A percentile compares a stretch with the other conserved stretches of the same genome.
phyloP scores from a whole-genome alignment of 1,140 invertebrate species.

The Bombus ignitus region DNA sequence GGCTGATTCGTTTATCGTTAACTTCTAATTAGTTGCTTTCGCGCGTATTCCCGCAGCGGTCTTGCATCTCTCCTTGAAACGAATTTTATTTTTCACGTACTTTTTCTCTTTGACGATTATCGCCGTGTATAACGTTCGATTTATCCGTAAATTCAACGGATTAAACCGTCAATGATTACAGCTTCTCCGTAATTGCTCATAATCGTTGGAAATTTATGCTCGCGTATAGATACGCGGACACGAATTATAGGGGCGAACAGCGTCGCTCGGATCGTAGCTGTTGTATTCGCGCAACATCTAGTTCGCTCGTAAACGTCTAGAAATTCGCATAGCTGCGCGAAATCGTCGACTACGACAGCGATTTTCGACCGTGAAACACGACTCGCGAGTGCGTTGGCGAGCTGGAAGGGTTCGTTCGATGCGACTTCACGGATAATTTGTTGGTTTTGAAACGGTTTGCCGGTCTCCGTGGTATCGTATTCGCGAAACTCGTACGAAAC shows the following conservation, averaged over 20 bases:
- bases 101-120: neutral
- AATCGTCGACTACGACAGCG: no score
- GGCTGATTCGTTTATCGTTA: neutral
- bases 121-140: neutral
- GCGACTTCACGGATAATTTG: neutral
- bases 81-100: no score
- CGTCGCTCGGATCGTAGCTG: constrained; percentile 11
- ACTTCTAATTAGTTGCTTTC: no score
- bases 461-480: neutral
- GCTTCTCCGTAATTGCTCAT: neutral
- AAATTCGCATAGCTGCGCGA: no score
- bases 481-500: neutral
- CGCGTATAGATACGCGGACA: neutral
- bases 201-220: neutral
- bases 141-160: neutral
- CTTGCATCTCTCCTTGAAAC: neutral
- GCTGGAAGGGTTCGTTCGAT: neutral
- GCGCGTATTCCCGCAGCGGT: no score
- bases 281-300: neutral
- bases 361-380: neutral
- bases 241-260: neutral
- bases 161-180: neutral
- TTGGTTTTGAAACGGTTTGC: neutral
- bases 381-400: neutral
- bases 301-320: neutral